Evolutionary conservation across 2,888 invertebrate genomes (phyloP), one percentile per base, ranked within the genome.

Genomic region (Masnerella sp.): DNA sequence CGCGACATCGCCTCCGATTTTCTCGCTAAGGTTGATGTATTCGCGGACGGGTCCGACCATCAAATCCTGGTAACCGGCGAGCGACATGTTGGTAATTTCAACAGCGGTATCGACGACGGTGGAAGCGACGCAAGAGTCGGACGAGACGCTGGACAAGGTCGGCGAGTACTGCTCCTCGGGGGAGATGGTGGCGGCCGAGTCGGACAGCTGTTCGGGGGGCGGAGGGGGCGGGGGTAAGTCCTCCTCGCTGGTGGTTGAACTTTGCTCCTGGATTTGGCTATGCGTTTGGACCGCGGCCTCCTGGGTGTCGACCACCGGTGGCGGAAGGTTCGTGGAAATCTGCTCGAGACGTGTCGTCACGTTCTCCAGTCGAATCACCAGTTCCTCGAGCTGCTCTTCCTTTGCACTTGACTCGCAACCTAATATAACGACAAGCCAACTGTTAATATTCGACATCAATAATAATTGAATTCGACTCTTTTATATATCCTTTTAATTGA

Each of bases 1-100:
- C 56, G 93, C 93, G 40, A 96, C 94, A 89, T 95, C 95, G 15
- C 94, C 95, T 36, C 96, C 96, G 78, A 98, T 95, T 88, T 94
- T 90, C 84, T 91, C 88, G 71, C 97, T 96, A 67, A 93, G 88
- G 68, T 91, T 88, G 73, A 96, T 85, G 88, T 93, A 97, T 75
- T 93, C 91, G 79, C 91, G 90, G 81, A 97, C 90, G 45, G 95
- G 92, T 14, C 87, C 87, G n/a, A 76, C 89, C 75, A 95, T 85
- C 76, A 95, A 90, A 84, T 94, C 93, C 83, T 92, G 90, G 86
- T 92, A 95, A 12, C 93, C 94, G 82, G 91, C 90, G 77, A 94
- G 91, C 84, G 94, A 94, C 95, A 95, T 95, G 78, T 82, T 89
- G 85, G 83, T 85, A 18, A 84, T 80, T 22, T 79, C 77, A 20